Conservation (phyloP, 1,140 invertebrate genomes). For the Diorhabda elongata region DNA sequence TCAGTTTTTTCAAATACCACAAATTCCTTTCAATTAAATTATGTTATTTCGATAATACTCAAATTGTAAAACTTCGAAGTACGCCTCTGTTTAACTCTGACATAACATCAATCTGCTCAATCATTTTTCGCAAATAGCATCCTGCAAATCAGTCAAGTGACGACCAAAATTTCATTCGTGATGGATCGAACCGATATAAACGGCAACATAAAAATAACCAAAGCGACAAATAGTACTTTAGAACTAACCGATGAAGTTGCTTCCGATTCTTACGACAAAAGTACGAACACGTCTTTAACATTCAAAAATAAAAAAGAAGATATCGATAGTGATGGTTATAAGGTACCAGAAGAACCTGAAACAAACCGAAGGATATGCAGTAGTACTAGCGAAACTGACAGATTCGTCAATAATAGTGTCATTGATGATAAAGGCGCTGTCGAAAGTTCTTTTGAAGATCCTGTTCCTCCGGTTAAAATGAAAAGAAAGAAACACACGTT, state of each 20-base stretch:
- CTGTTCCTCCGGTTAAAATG: not conserved
- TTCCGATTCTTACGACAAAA: not conserved
- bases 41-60: no score
- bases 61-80: not conserved
- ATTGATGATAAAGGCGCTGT: no score
- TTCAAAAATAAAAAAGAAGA: not conserved
- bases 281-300: not conserved
- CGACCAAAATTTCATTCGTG: not conserved
- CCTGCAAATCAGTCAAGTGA: not conserved
- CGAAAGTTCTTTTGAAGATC: not conserved
- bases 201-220: not conserved
- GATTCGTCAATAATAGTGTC: not conserved
- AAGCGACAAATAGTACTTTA: not conserved
- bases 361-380: no score
- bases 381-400: no score
- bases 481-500: not conserved
- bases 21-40: no score
- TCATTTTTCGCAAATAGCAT: not conserved
- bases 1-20: no score
- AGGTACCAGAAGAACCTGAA: no score
- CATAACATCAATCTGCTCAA: constrained; percentile 1
- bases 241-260: not conserved
- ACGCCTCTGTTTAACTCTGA: not conserved
- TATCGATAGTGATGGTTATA: not conserved
- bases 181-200: no score